These are phyloP conservation scores for Leptopterna dolabrata DNA, from an alignment of 2,888 invertebrate genomes.

Conservation along the genomic window DNA sequence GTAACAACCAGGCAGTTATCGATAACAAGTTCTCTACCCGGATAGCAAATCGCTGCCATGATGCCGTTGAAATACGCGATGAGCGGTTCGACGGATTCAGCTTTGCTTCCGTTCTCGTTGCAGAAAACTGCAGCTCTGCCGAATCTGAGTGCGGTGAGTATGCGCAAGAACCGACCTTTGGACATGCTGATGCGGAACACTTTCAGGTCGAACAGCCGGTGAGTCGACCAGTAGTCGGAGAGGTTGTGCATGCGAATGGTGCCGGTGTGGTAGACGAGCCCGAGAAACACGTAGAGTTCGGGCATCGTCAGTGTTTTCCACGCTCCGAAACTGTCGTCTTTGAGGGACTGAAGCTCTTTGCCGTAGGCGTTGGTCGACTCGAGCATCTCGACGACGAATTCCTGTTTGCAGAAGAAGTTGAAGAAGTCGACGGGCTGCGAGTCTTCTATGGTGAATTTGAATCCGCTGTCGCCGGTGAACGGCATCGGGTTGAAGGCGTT, in stretches of 20 bases:
- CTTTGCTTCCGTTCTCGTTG: slow-evolving; percentile 1
- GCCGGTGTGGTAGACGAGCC: slow-evolving; percentile 45
- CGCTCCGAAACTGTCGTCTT: background rate
- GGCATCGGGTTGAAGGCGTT: slow-evolving; percentile 24
- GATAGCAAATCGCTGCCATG: slow-evolving; percentile 31
- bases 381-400: background rate
- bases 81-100: background rate
- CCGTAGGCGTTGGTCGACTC: slow-evolving; percentile 28
- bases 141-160: slow-evolving; percentile 41
- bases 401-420: slow-evolving; percentile 34
- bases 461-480: slow-evolving; percentile 37
- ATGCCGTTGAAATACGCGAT: background rate
- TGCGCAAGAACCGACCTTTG: slow-evolving; percentile 39
- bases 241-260: slow-evolving; percentile 52
- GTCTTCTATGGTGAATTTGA: slow-evolving; percentile 30
- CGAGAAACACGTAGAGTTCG: slow-evolving; percentile 39
- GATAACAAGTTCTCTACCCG: slow-evolving; percentile 26
- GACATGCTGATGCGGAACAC: slow-evolving; percentile 37
- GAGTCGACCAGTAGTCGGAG: slow-evolving; percentile 50
- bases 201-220: slow-evolving; percentile 37
- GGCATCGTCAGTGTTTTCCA: slow-evolving; percentile 5
- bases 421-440: slow-evolving; percentile 38
- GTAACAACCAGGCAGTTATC: slow-evolving; percentile 37
- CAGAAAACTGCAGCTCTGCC: background rate
- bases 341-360: background rate